These are phyloP conservation scores for Batillaria attramentaria DNA, from an alignment of 1,140 invertebrate genomes.

Conservation along the genomic window DNA sequence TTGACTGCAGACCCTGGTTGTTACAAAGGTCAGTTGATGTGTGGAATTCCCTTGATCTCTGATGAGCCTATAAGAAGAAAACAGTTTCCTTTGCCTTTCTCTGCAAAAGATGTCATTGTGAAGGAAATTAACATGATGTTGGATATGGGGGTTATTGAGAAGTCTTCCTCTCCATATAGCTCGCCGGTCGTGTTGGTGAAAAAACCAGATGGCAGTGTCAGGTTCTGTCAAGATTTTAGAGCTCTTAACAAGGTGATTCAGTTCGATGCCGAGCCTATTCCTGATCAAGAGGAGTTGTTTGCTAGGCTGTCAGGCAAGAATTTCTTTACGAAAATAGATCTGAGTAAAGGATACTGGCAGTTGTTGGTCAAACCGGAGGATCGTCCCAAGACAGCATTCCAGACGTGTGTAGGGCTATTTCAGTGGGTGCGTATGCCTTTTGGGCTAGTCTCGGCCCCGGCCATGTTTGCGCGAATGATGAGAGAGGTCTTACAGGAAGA, in stretches of 20 bases:
- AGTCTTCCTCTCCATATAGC: slow-evolving; percentile 70
- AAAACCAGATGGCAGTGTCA: slow-evolving; percentile 70
- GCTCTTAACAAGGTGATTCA: slow-evolving; percentile 38
- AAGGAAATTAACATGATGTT: neutral
- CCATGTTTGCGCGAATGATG: slow-evolving; percentile 34
- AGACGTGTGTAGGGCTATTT: slow-evolving; percentile 9
- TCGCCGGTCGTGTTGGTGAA: slow-evolving; percentile 73
- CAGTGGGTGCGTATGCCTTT: slow-evolving; percentile 39
- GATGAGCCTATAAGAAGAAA: neutral
- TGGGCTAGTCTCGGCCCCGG: slow-evolving; percentile 31
- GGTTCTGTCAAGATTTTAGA: slow-evolving; percentile 74
- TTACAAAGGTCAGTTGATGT: neutral
- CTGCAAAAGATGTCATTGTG: neutral
- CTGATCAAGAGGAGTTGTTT: slow-evolving; percentile 42
- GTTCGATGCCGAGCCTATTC: slow-evolving; percentile 44
- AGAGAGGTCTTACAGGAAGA: slow-evolving; percentile 57
- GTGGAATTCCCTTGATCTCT: neutral
- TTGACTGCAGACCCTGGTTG: neutral
- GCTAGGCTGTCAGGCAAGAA: neutral
- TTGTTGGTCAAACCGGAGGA: neutral
- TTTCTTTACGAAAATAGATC: slow-evolving; percentile 37
- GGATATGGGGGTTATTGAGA: slow-evolving; percentile 52
- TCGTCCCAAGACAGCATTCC: slow-evolving; percentile 26
- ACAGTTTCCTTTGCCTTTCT: slow-evolving; percentile 2
- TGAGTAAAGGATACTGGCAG: slow-evolving; percentile 37